Evolutionary conservation across 2,113 vertebrate species (phyloP), one percentile per base, ranked within the genome.

Genomic region (Myrmecophaga tridactyla): DNA sequence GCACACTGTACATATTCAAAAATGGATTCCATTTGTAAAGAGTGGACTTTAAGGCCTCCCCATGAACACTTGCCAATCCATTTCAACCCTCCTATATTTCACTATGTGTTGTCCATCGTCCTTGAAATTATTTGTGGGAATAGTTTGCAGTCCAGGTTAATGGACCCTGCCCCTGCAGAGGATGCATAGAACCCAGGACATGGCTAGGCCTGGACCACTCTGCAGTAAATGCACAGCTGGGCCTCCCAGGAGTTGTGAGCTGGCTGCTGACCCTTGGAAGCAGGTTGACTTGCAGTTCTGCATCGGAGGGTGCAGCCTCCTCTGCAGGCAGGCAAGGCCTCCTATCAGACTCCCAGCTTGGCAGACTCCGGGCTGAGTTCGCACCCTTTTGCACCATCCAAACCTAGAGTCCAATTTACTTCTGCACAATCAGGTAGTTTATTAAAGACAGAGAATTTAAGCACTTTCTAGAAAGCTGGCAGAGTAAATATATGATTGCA

Each of bases 151-250:
- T 2, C 51, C 25, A 48, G 69, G 29, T 53, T 0, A 3, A 34
- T 4, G 39, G n/a, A 7, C 13, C 56, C 67, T 80, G 20, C 53
- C 67, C 41, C n/a, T 51, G 15, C 63, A 51, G 43, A 53, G 13
- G 46, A n/a, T 11, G 56, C 56, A 14, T 23, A 25, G 73, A 78
- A n/a, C 1, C 15, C 29, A 62, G 36, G 65, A 21, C 6, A 14
- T 29, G 1, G 48, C 70, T 58, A 14, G 58, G 34, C 29, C n/a
- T 2, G 80, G 67, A 10, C 56, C 65, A 14, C 43, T 14, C 9
- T 0, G 0, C 63, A 4, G 29, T 3, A 4, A 29, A 36, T 0
- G 21, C 9, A 9, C 4, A 0, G 20, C 72, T 29, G 56, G 56
- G 21, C 56, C 56, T 27, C 72, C 70, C 70, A 36, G 65, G 65